Base-by-base conservation (phyloP, 2,888 invertebrate species). In the Lacanobia wlatinum region DNA sequence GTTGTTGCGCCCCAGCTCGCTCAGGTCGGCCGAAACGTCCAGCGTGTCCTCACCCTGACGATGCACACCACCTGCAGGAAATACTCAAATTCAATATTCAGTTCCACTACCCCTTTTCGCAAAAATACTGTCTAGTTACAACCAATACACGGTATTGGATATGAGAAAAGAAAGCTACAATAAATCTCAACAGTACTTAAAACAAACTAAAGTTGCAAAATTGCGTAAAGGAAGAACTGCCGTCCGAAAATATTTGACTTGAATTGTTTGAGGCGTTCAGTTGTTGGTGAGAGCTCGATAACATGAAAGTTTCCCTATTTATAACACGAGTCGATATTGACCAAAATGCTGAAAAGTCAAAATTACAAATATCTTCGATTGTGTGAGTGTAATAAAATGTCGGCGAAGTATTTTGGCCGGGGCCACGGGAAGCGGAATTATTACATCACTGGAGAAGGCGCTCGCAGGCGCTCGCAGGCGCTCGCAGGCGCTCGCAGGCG, bases 11-110 rank as follows among this genome's bases (percentile, higher is more conserved):
- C 99, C 98, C 67, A 99, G 96, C 93, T 99, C 99, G 10, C 97
- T 97, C 65, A 99, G 96, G 94, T 99, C 99, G 0, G 99, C 99
- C 77, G 99, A 99, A 67, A 99, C 96, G 92, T 99, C 99, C 94
- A 99, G 96, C 56, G 98, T 98, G n/a, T 93, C 92, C 90, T 99
- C 98, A 0, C 98, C 99, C 61, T 97, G 97, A 9, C 99, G 97
- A 93, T 99, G 99, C 18, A 99, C 99, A 43, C 99, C 99, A 46
- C 99, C 99, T 92, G 98, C 23, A 53, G 18, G 38, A 50, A 56
- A 58, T 34, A 59, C 10, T 52, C 28, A 46, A 64, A 62, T 55
- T 56, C 34, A 83, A 83, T 48, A 38, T 60, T 63, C 46, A 52
- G 12, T 55, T 34, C 50, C 9, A 48, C 6, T 50, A 50, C 28